These are phyloP conservation scores for Tarsius wallacei DNA, from an alignment of 2,797 vertebrate genomes.

Conservation along the genomic window DNA sequence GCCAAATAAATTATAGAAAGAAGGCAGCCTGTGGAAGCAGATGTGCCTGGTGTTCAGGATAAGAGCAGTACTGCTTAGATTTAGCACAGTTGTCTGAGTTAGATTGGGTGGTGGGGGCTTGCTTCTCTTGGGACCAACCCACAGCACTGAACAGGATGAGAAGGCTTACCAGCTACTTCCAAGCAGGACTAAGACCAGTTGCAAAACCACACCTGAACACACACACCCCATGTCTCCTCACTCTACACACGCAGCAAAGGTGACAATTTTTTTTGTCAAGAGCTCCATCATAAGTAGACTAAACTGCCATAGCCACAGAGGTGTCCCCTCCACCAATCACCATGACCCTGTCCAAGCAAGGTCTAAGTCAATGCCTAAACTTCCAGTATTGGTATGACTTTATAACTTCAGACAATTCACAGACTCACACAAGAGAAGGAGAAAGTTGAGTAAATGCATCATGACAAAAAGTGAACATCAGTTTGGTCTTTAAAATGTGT, in stretches of 20 bases:
- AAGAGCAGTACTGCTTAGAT: rapidly evolving
- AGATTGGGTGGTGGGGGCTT: rapidly evolving
- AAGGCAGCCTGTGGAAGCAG: rapidly evolving
- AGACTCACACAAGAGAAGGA: not conserved
- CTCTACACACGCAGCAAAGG: rapidly evolving
- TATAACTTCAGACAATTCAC: not conserved
- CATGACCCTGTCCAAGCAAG: not conserved
- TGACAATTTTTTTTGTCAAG: rapidly evolving
- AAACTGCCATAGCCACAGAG: not conserved
- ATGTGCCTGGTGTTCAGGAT: rapidly evolving
- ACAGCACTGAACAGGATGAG: not conserved
- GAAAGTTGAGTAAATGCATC: not conserved
- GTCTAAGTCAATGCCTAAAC: not conserved
- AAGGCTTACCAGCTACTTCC: not conserved
- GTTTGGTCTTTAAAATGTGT: not conserved
- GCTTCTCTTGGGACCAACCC: not conserved
- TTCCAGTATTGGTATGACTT: rapidly evolving
- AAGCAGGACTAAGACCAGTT: not conserved
- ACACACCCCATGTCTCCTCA: not conserved
- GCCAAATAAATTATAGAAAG: not conserved
- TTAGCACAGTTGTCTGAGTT: too few relatives aligned
- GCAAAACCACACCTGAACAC: not conserved
- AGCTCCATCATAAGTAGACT: not conserved
- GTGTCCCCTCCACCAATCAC: rapidly evolving
- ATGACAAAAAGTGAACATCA: not conserved